Evolutionary conservation across 2,888 invertebrate genomes (phyloP).

Genomic region (Sipha maydis): DNA sequence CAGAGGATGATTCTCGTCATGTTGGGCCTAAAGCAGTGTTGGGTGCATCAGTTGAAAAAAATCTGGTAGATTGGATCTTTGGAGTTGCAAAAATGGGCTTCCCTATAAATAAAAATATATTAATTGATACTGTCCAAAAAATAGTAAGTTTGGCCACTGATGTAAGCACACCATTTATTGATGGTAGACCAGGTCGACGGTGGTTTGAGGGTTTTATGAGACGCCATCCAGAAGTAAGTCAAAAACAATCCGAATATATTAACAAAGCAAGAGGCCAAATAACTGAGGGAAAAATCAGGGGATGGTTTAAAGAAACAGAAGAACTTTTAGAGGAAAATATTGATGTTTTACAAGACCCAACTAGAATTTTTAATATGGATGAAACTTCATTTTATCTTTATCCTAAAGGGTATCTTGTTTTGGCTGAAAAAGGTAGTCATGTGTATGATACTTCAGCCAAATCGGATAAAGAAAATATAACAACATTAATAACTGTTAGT

Average conservation of each 20-base stretch:
- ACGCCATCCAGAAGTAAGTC: conserved; percentile 63
- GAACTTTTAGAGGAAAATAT: conserved; percentile 62
- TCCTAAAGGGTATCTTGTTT: conserved; percentile 63
- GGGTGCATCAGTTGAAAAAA: conserved; percentile 63
- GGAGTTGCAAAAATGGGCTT: conserved; percentile 64
- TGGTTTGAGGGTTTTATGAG: conserved; percentile 64
- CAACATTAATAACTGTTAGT: conserved; percentile 64
- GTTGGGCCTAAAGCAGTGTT: conserved; percentile 63
- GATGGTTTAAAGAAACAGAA: conserved; percentile 64
- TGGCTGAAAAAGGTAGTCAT: conserved; percentile 63
- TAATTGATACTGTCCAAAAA: conserved; percentile 64
- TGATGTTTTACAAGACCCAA: conserved; percentile 63
- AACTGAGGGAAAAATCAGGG: conserved; percentile 62
- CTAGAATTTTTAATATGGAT: conserved; percentile 65
- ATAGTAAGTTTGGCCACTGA: conserved; percentile 46
- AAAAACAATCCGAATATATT: background rate
- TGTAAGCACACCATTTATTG: background rate
- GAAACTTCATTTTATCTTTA: conserved; percentile 64
- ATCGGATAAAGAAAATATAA: conserved; percentile 64
- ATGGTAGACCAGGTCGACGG: conserved; percentile 62
- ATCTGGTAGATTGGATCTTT: conserved; percentile 63
- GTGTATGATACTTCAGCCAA: conserved; percentile 63
- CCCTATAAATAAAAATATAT: conserved; percentile 63
- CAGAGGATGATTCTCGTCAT: conserved; percentile 15
- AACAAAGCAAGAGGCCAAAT: conserved; percentile 11